These are phyloP conservation scores for Lasioglossum figueresi DNA, from an alignment of 2,888 invertebrate genomes.

Conservation along the genomic window DNA sequence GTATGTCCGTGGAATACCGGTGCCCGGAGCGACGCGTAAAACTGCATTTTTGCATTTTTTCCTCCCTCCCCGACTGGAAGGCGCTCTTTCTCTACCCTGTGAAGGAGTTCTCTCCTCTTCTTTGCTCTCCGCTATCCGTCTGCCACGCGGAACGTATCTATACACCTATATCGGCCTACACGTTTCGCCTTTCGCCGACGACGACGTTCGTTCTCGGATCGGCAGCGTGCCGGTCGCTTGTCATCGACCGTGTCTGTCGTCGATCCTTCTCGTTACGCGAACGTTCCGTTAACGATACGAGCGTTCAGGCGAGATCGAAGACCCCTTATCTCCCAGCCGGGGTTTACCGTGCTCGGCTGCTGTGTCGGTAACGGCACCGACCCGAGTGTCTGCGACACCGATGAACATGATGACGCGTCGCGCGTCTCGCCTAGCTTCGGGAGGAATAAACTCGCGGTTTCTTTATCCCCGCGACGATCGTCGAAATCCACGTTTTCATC, in stretches of 20 bases:
- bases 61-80: not conserved
- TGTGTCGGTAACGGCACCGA: conserved; percentile 22
- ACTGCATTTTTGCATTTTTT: conserved; percentile 63
- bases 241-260: conserved; percentile 25
- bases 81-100: not conserved
- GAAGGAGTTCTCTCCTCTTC: not conserved
- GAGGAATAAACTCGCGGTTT: not conserved
- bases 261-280: conserved; percentile 51
- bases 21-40: conserved; percentile 52
- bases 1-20: conserved; percentile 72
- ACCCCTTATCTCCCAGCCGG: conserved; percentile 69
- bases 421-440: not conserved
- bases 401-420: conserved; percentile 10
- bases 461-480: not conserved
- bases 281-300: conserved; percentile 47
- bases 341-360: conserved; percentile 26
- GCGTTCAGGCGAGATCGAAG: conserved; percentile 56
- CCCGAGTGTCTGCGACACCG: conserved; percentile 22
- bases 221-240: conserved; percentile 39
- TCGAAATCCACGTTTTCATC: not conserved
- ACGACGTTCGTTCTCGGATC: conserved; percentile 40
- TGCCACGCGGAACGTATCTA: conserved; percentile 14
- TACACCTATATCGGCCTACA: conserved; percentile 44
- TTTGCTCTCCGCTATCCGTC: not conserved
- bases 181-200: conserved; percentile 69